Evolutionary conservation across 2,888 invertebrate genomes (phyloP).

Genomic region (Xestia rhomboidea): DNA sequence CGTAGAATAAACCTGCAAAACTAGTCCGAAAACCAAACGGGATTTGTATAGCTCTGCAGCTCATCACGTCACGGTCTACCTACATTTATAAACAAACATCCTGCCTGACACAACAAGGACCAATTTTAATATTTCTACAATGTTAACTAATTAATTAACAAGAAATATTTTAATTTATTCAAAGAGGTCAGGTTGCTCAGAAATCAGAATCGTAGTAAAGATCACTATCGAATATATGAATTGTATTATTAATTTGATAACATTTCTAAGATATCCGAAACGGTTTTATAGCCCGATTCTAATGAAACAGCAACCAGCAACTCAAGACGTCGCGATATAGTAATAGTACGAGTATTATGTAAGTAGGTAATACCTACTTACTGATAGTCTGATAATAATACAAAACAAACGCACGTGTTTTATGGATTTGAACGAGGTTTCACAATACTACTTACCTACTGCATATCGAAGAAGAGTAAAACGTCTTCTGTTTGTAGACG

Average conservation of each 20-base stretch:
- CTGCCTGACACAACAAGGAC: conserved; percentile 47
- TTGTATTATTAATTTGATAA: conserved; percentile 13
- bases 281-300: conserved; percentile 26
- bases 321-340: not conserved
- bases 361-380: not conserved
- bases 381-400: not conserved
- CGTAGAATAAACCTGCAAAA: conserved; percentile 33
- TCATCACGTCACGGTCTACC: conserved; percentile 58
- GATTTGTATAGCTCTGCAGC: conserved; percentile 45
- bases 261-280: conserved; percentile 15
- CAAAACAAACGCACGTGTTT: conserved; percentile 45
- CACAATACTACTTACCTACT: not conserved
- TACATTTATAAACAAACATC: conserved; percentile 54
- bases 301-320: conserved; percentile 27
- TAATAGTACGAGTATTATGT: no score
- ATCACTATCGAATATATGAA: conserved; percentile 17
- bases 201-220: conserved; percentile 2
- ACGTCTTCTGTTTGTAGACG: not conserved
- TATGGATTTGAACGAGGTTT: not conserved
- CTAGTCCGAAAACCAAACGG: conserved; percentile 59
- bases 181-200: conserved; percentile 6
- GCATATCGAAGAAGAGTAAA: not conserved
- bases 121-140: conserved; percentile 26
- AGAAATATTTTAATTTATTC: conserved; percentile 30
- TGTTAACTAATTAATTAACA: not conserved